Evolutionary conservation across 2,113 vertebrate genomes (phyloP), one percentile per base, ranked within the genome.

Genomic region (Sylvilagus bachmani): DNA sequence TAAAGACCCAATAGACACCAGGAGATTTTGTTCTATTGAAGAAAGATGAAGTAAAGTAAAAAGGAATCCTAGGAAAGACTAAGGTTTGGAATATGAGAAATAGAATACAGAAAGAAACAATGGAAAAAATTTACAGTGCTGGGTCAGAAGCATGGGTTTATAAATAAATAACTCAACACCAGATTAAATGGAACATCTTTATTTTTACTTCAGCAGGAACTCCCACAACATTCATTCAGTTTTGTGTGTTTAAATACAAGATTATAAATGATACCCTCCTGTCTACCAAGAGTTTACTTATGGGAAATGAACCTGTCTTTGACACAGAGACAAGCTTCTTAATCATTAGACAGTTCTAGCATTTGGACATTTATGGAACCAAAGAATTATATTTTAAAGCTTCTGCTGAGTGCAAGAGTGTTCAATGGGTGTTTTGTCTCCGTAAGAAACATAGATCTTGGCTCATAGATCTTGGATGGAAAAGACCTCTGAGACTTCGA

Each of bases 251-350:
- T 97, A 95, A 96, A 83, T 79, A 73, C 14, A 67, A 19, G 74
- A 93, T 95, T 96, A 95, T 84, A 96, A 97, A 95, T 84, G 92
- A 79, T 92, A 92, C 90, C 78, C 89, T 92, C n/a, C 10, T 95
- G 78, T 61, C 51, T 53, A 82, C 75, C 25, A 88, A 92, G 86
- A 91, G 75, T 96, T 96, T 95, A 86, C 92, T 92, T 96, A 81
- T 81, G 95, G 92, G 62, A 94, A 93, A 89, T 38, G 66, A 89
- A 67, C 66, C 62, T 95, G 71, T 51, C 75, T 93, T 84, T 84
- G 86, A 96, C 86, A 90, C 1, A 25, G 79, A 96, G 38, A 95
- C 79, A 92, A 64, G 27, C 82, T 92, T 94, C 85, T 96, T 93
- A 92, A 95, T 96, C 79, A 96, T 95, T 85, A 83, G 49, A 69